Base-by-base conservation (phyloP, 1,140 invertebrate species). In the Drosophila fuyamai region DNA sequence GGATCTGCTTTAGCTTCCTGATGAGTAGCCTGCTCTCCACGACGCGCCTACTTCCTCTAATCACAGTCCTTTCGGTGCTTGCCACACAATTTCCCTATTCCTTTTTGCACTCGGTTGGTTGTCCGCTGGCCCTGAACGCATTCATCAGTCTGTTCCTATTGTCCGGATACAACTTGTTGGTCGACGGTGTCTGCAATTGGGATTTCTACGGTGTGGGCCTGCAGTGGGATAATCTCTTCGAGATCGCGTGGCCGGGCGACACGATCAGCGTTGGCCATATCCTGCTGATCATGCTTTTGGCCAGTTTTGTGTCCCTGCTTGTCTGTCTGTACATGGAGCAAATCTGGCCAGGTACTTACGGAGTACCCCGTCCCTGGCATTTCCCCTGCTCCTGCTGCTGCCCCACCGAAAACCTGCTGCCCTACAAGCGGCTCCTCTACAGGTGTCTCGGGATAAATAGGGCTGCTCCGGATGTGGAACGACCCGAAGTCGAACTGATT, bases 241-340 rank as follows among this genome's bases (percentile, higher is more conserved):
- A 29, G 7, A 46, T 6, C 10, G 5, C 5, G 1, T 44, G 27
- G 32, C 14, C 38, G 3, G 36, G 18, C 0, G 47, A 44, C 0
- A 2, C 12, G 5, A 92, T 94, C 94, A 96, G 58, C 94, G 93
- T 66, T 93, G 97, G 73, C 93, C 94, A 0, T 92, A 38, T 38
- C 5, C 5, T 76, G 9, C 2, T 76, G 6, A 1, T 56, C 4
- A 65, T 96, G 93, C 77, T 97, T 38, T 74, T 95, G 14, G 44
- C 8, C 23, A 58, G 44, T 27, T 5, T 59, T 0, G 36, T 68
- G 2, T 32, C 5, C 78, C 90, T 95, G 41, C 47, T 95, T 5
- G 91, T 96, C 0, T 94, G 96, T 0, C 93, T 96, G 71, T 97
- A 96, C 72, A 92, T 96, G 4, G 95, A 96, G 89, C 94, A 94